These are phyloP conservation scores for Gambusia yucatana DNA, from an alignment of 2,797 vertebrate genomes.

Conservation along the genomic window DNA sequence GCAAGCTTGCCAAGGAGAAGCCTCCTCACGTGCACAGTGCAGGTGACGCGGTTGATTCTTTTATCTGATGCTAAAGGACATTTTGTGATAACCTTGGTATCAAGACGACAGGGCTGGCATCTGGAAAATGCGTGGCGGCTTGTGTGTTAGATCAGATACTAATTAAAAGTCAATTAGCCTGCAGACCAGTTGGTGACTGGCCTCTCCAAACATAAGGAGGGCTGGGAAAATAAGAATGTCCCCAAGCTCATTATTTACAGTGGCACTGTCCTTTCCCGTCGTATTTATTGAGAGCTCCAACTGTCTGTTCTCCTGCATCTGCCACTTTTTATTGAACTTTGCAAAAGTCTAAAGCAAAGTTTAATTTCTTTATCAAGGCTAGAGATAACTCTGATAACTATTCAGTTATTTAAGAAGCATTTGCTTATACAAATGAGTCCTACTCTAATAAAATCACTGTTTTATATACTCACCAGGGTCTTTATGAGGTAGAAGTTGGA, in stretches of 20 bases:
- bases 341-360: background rate
- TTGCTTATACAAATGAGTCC: background rate
- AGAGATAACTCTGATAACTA: background rate
- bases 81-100: constrained; percentile 30
- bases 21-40: background rate
- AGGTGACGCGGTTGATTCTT: constrained; percentile 8
- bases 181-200: constrained; percentile 61
- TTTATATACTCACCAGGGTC: background rate
- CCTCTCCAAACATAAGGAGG: constrained; percentile 68
- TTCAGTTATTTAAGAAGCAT: background rate
- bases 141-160: constrained; percentile 69
- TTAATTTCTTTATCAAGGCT: background rate
- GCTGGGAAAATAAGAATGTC: constrained; percentile 53
- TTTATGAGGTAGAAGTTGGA: background rate
- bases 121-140: constrained; percentile 17
- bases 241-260: constrained; percentile 70
- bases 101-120: constrained; percentile 10
- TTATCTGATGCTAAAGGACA: constrained; percentile 44
- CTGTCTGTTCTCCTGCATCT: constrained; percentile 38
- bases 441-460: background rate
- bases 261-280: constrained; percentile 39
- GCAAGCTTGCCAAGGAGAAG: background rate
- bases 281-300: constrained; percentile 39
- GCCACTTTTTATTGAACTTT: constrained; percentile 10
- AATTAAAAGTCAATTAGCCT: constrained; percentile 83